These are phyloP conservation scores for Xylocampa areola DNA, from an alignment of 2,888 invertebrate species.

Conservation along the genomic window DNA sequence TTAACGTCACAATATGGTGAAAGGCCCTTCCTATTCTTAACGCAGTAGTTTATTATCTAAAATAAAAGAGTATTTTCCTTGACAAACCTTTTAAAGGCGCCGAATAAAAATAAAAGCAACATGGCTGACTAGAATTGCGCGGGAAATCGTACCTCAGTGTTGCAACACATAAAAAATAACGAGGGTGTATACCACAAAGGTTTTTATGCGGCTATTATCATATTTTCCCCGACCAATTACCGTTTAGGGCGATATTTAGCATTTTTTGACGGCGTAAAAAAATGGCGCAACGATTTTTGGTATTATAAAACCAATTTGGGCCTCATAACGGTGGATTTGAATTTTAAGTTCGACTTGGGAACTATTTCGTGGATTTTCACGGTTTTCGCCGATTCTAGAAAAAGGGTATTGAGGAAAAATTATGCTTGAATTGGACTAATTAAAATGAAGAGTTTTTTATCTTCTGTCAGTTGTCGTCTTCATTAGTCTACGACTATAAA, in stretches of 20 bases:
- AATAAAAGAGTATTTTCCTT: slow-evolving; percentile 28
- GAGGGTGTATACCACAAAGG: slow-evolving; percentile 77
- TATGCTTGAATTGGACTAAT: not conserved
- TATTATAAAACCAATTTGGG: slow-evolving; percentile 61
- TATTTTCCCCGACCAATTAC: slow-evolving; percentile 82
- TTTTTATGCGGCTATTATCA: slow-evolving; percentile 84
- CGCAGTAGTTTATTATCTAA: not conserved
- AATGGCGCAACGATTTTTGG: slow-evolving; percentile 57
- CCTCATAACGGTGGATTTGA: slow-evolving; percentile 46
- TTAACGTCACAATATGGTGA: no score
- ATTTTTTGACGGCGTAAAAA: slow-evolving; percentile 71
- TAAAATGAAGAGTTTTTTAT: not conserved
- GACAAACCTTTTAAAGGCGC: slow-evolving; percentile 46
- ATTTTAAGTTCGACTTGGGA: slow-evolving; percentile 40
- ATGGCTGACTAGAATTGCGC: slow-evolving; percentile 72
- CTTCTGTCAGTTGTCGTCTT: no score
- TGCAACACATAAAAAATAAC: slow-evolving; percentile 76
- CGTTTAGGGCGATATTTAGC: slow-evolving; percentile 74
- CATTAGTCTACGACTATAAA: no score
- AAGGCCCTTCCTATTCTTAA: not conserved
- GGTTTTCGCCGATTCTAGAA: slow-evolving; percentile 1
- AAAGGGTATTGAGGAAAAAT: not conserved
- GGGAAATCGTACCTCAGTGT: slow-evolving; percentile 69
- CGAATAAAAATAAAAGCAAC: slow-evolving; percentile 66
- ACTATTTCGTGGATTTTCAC: slow-evolving; percentile 29